Evolutionary conservation across 2,888 invertebrate species (phyloP), one percentile per base, ranked within the genome.

Genomic region (Rhamphomyia laevipes): DNA sequence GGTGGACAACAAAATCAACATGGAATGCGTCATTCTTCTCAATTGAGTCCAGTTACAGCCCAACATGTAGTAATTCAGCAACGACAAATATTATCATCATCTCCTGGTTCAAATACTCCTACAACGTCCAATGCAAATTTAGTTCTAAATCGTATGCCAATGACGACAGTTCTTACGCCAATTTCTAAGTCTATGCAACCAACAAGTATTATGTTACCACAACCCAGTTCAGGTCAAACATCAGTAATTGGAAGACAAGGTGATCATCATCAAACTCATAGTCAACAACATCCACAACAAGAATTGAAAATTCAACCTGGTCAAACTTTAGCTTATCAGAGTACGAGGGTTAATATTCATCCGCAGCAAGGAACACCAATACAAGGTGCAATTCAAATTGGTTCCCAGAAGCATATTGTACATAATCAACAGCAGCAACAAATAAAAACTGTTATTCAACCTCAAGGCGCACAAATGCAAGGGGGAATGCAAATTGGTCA

Each of bases 121-220:
- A 52, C 61, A 6, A 56, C 58, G 41, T 48, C 54, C 21, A 23
- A 42, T 72, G 21, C 51, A 11, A 55, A 46, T 27, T 43, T 55
- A 1, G 33, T 54, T 6, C 72, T 76, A 50, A 78, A 74, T 58
- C 65, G 80, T 43, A 64, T 80, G 51, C 77, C 80, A 27, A 75
- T 77, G 40, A 75, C 77, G 21, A 75, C 80, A 37, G 74, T 79
- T 23, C 66, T 78, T 57, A 66, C 75, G 13, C 73, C 75, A 27
- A 76, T 76, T 57, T 70, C 78, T 7, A 80, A 80, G 64, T 75
- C 77, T 53, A 60, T 77, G 35, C 76, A 71, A 62, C 63, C 74
- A 2, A 73, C 72, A 48, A 76, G 74, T 50, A 64, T 70, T 31
- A 57, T 66, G 48, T 55, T 70, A 37, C 68, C 69, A 45, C 70